A percentile compares a stretch with the other conserved stretches of the same genome.
phyloP scores from a whole-genome alignment of 2,797 vertebrate species.

The Acipenser oxyrinchus region DNA sequence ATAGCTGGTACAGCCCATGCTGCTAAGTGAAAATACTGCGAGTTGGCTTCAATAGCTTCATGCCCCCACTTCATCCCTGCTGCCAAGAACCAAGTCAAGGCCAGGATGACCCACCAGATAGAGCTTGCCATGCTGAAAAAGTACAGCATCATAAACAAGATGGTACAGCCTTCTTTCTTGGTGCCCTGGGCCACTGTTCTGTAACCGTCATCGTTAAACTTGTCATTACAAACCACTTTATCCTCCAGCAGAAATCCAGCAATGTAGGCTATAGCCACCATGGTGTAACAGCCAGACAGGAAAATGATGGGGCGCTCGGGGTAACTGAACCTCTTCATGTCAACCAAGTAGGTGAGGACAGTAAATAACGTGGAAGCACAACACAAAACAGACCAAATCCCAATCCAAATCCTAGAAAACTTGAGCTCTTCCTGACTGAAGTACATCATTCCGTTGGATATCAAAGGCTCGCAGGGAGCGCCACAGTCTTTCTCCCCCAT shows the following conservation, averaged over 20 bases:
- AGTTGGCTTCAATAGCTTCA: constrained; percentile 94
- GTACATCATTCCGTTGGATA: constrained; percentile 84
- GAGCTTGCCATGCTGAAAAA: constrained; percentile 98
- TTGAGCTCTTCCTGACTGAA: constrained; percentile 82
- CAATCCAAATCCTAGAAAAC: constrained; percentile 87
- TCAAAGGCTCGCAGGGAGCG: constrained; percentile 78
- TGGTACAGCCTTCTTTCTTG: constrained; percentile 91
- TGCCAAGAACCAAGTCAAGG: constrained; percentile 91
- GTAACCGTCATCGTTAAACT: constrained; percentile 75
- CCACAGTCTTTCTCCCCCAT: constrained; percentile 88
- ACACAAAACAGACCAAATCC: constrained; percentile 88
- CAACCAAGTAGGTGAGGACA: constrained; percentile 88
- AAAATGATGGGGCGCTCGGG: constrained; percentile 92
- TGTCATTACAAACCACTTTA: constrained; percentile 83
- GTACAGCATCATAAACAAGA: constrained; percentile 96
- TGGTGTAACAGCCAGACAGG: constrained; percentile 89
- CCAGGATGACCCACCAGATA: constrained; percentile 96
- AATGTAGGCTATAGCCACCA: constrained; percentile 87
- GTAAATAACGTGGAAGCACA: constrained; percentile 91
- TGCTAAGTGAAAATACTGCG: constrained; percentile 89
- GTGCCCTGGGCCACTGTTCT: constrained; percentile 90
- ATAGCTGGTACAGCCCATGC: constrained; percentile 92
- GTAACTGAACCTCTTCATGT: constrained; percentile 94
- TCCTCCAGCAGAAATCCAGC: constrained; percentile 86
- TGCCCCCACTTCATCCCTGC: constrained; percentile 97